Base-by-base conservation (phyloP, 2,888 invertebrate genomes). In the Agonopterix arenella region DNA sequence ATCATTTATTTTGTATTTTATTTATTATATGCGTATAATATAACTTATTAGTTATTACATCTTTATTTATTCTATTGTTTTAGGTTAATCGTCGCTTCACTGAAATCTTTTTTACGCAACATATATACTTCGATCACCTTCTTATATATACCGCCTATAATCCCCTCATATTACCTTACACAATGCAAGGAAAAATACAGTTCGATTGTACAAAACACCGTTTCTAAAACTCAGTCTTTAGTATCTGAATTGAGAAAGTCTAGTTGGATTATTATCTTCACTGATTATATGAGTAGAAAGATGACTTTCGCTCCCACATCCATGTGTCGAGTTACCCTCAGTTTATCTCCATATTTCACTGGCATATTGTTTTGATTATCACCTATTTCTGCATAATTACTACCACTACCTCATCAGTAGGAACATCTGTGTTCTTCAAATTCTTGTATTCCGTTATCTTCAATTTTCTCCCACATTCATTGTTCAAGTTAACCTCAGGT, bases 1-100 rank as follows among this genome's bases (percentile, higher is more conserved):
- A n/a, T 13, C 13, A 13, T 13, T 13, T 13, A 13, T 13, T 13
- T 13, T 13, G 13, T 13, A 13, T 13, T 13, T 13, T 13, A 13
- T 13, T 13, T 13, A 13, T 13, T 13, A 13, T 13, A 2, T 13
- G 13, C 13, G 13, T 13, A 13, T 2, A 13, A 2, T 13, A 18
- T 18, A 18, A 18, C 18, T 18, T 18, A 18, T 18, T 18, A 2
- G 18, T 18, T 18, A 18, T 18, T 18, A 38, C 38, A 9, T 40
- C 3, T 40, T 40, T 40, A 40, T 52, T 44, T 28, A 7, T 72
- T 80, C 77, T 77, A 72, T 84, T 86, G 88, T 89, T 89, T 81
- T 88, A 89, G 89, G 88, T 89, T 86, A 68, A 78, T 84, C 84
- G 71, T 70, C 82, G 78, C 84, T 64, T 76, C 86, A 68, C 66